phyloP scores from a whole-genome alignment of 2,888 invertebrate species.

The Ophion obscuratus region DNA sequence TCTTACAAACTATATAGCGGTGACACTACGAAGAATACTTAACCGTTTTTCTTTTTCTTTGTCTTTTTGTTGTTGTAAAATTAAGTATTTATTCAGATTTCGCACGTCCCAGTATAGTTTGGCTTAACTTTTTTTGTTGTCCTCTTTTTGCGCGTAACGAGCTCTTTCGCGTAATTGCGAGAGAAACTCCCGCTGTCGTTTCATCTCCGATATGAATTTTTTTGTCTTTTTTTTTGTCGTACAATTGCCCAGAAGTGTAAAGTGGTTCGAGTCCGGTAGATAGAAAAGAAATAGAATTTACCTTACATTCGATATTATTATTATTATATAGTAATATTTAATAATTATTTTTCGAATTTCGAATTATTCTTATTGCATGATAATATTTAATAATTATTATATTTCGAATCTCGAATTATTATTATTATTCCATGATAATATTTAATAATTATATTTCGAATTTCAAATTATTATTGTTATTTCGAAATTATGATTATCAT shows the following conservation, averaged over 20 bases:
- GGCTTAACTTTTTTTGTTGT: conserved; percentile 63
- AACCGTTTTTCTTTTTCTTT: conserved; percentile 67
- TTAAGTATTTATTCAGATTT: conserved; percentile 79
- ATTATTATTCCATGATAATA: too few species aligned
- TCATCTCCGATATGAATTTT: conserved; percentile 18
- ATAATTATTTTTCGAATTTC: background rate
- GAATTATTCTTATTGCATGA: background rate
- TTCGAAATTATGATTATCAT: too few species aligned
- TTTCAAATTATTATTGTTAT: background rate
- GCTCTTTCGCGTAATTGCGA: conserved; percentile 10
- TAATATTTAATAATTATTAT: background rate
- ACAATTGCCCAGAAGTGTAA: conserved; percentile 42
- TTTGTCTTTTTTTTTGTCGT: conserved; percentile 40
- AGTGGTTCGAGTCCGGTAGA: conserved; percentile 28
- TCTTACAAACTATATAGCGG: conserved; percentile 82
- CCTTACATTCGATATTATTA: background rate
- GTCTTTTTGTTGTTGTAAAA: conserved; percentile 70
- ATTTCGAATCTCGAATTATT: too few species aligned
- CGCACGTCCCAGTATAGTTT: conserved; percentile 77
- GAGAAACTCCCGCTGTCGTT: conserved; percentile 8
- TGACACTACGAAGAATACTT: conserved; percentile 79
- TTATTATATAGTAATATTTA: background rate
- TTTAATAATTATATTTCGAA: background rate
- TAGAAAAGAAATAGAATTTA: conserved; percentile 1
- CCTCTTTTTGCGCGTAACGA: conserved; percentile 26